A percentile compares a stretch with the other conserved stretches of the same genome.
Evolutionary conservation across 2,888 invertebrate species (phyloP).

Genomic region (Eutolmus rufibarbis): DNA sequence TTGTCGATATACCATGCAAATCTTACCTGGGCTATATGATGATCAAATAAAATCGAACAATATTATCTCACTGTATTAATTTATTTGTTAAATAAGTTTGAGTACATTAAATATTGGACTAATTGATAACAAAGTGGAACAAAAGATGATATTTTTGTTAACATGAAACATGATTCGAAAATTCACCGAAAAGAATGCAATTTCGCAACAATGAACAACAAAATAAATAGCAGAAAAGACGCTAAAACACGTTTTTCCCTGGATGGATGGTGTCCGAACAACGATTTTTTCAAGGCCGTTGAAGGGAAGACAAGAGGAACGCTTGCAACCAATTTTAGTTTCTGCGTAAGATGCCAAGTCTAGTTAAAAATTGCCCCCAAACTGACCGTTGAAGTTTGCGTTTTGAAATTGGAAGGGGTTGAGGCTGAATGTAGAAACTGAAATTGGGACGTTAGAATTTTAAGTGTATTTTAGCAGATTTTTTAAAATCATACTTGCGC

Average conservation of each 20-base stretch:
- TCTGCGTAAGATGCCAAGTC: background rate
- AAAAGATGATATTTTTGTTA: background rate
- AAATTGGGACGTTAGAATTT: conserved; percentile 41
- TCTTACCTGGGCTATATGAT: background rate
- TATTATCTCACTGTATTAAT: background rate
- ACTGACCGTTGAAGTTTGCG: conserved; percentile 54
- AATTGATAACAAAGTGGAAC: background rate
- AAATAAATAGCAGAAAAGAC: conserved; percentile 32
- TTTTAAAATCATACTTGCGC: conserved; percentile 53
- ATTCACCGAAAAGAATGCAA: background rate
- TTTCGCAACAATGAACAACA: background rate
- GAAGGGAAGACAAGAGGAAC: background rate
- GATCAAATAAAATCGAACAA: background rate
- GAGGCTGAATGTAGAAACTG: conserved; percentile 80
- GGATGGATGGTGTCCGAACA: background rate
- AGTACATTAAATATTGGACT: background rate
- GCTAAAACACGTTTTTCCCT: conserved; percentile 44
- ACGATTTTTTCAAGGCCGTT: background rate
- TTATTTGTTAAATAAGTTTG: background rate
- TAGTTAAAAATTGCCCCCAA: conserved; percentile 25
- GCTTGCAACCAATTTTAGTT: background rate
- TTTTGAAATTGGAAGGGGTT: conserved; percentile 61
- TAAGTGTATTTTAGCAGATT: background rate
- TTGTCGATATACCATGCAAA: too few relatives aligned
- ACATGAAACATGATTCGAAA: background rate